Conservation (phyloP, 2,888 invertebrate species). For the Strigamia maritima region DNA sequence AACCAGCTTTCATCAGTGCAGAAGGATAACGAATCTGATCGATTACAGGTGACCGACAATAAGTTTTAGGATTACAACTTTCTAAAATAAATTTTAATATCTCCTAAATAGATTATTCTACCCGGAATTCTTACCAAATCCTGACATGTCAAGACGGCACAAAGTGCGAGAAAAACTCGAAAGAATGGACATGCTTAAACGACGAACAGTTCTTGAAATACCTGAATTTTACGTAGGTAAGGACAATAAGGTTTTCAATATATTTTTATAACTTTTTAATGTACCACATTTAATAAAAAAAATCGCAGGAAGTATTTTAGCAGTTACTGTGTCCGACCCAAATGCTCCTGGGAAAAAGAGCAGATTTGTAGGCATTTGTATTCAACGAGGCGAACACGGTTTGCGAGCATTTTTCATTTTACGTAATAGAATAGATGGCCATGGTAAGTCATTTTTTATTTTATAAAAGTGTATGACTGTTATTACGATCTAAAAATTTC, state of each 20-base stretch:
- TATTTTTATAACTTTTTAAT: background rate
- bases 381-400: slow-evolving; percentile 76
- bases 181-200: slow-evolving; percentile 83
- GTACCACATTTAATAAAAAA: background rate
- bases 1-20: background rate
- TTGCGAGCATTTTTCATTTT: slow-evolving; percentile 79
- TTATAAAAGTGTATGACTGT: background rate
- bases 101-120: slow-evolving; percentile 61
- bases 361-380: slow-evolving; percentile 92
- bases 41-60: background rate
- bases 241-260: slow-evolving; percentile 15
- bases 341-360: slow-evolving; percentile 79
- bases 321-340: slow-evolving; percentile 80
- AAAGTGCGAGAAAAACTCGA: slow-evolving; percentile 80
- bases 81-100: too few species aligned
- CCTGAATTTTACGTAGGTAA: slow-evolving; percentile 97
- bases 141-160: slow-evolving; percentile 74
- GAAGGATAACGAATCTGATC: background rate
- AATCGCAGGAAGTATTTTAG: slow-evolving; percentile 76
- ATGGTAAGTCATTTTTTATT: slow-evolving; percentile 59
- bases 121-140: slow-evolving; percentile 90
- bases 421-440: slow-evolving; percentile 88
- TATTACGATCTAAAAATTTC: slow-evolving; percentile 20
- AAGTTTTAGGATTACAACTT: too few species aligned
- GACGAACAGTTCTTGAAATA: slow-evolving; percentile 76